Base-by-base conservation (phyloP, 2,888 invertebrate species). In the Cyrtodaria siliqua region DNA sequence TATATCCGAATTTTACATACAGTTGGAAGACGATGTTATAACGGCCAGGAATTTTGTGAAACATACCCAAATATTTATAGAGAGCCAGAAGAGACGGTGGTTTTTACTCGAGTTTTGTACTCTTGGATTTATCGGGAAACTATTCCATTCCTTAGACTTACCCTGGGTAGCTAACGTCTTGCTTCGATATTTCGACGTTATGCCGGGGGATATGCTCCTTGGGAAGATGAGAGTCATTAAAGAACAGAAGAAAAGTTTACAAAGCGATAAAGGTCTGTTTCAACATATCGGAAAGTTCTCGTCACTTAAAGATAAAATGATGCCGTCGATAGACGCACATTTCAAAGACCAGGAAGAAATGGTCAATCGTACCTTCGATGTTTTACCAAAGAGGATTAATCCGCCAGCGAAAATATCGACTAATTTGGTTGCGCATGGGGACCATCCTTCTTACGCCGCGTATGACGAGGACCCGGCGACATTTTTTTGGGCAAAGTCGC, bases 11-110 rank as follows among this genome's bases (percentile, higher is more conserved):
- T 93, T 91, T 77, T 93, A 92, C 74, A 72, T 93, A 38, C 91
- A 93, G 20, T 77, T 93, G 24, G 93, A 93, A 75, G 93, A 93
- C 75, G 93, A 93, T 74, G 89, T 93, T 20, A 82, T 92, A 16
- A 83, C 91, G 2, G 86, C 92, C 1, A 81, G 85, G 6, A 84
- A 87, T 56, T 93, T 90, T 78, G 78, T 92, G 9, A 83, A 82
- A 12, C 89, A 90, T 52, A 91, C 93, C 55, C 82, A 78, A 61
- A 84, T 86, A 23, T 91, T 90, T 69, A 87, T 93, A 3, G 90
- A 91, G 0, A 57, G 55, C 4, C 64, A 67, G 27, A 74, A 62
- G 2, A 24, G 59, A n/a, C 12, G 6, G 1, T 89, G 87, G 87
- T 78, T 80, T 14, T 69, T 83, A 55, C 62, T 89, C 20, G 86